Base-by-base conservation (phyloP, 2,888 invertebrate genomes). In the Chymomyza caudatula region DNA sequence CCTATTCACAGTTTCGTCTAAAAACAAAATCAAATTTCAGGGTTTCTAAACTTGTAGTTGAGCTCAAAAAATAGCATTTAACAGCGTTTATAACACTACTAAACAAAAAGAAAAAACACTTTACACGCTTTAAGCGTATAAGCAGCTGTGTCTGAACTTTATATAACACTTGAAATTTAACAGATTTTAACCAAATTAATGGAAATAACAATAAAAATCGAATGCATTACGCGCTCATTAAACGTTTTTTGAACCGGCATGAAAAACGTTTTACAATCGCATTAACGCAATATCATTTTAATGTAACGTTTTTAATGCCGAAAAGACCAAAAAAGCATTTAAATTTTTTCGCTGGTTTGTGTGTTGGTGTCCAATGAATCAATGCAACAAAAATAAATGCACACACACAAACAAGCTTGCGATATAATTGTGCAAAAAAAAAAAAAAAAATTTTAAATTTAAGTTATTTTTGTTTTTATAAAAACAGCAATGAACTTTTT, bases 171-270 rank as follows among this genome's bases (percentile, higher is more conserved):
- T 37, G 29, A 37, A 37, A 11, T 37, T 37, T 37, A 37, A 37
- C 29, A 37, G 29, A 37, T 17, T 47, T 17, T 37, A 37, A 47
- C 0, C 47, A 47, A 47, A 47, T 47, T 17, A 47, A 47, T 47
- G 15, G 47, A 17, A 17, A 11, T 47, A 8, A 19, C 47, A 15
- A 47, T 47, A 47, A 47, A 47, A 19, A 47, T 47, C 8, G 17
- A 37, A 47, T 19, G 22, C 42, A 25, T 65, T 60, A 53, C 63
- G 59, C 81, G 69, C 70, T 70, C 78, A 69, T 78, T 78, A 76
- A 78, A 56, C 67, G 82, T 69, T 66, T 78, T 60, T 81, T 78
- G 78, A 78, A 78, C 78, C 49, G 60, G 54, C 44, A 19, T 49
- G 19, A 52, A 69, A 54, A 19, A 19, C 37, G 55, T 22, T 51